Percentiles rank a stretch among this genome's conserved stretches.
These are phyloP conservation scores for Diphyllodes magnificus DNA, from an alignment of 2,113 vertebrate genomes.

Conservation along the genomic window DNA sequence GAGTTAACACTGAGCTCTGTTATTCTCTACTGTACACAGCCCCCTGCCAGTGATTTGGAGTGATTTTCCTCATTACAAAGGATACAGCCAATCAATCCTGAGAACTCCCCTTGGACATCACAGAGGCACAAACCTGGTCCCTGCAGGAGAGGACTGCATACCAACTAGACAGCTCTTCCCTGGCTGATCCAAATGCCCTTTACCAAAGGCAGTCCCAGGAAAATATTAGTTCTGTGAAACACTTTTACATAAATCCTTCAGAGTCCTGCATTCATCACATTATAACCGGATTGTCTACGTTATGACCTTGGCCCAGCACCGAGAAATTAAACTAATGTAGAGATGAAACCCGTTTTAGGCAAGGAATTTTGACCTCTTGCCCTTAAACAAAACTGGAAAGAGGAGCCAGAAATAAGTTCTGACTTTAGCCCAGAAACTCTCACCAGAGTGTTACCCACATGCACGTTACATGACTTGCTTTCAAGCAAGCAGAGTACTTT, in stretches of 20 bases:
- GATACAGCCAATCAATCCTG: not conserved
- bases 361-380: not conserved
- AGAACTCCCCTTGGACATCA: not conserved
- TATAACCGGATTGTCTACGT: not conserved
- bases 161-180: not conserved
- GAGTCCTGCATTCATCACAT: not conserved
- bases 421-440: not conserved
- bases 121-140: not conserved
- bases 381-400: not conserved
- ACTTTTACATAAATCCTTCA: not conserved
- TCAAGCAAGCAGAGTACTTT: not conserved
- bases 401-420: not conserved
- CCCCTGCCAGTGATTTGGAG: not conserved
- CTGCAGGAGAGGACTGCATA: not conserved
- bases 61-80: not conserved
- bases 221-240: not conserved
- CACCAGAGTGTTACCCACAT: rapidly evolving
- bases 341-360: not conserved
- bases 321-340: not conserved
- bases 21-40: not conserved
- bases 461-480: rapidly evolving
- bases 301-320: not conserved
- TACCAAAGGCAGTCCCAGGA: not conserved
- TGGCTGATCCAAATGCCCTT: not conserved
- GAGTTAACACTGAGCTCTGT: not conserved